Conservation (phyloP, 2,113 vertebrate genomes). For the Brachyhypopomus occidentalis region DNA sequence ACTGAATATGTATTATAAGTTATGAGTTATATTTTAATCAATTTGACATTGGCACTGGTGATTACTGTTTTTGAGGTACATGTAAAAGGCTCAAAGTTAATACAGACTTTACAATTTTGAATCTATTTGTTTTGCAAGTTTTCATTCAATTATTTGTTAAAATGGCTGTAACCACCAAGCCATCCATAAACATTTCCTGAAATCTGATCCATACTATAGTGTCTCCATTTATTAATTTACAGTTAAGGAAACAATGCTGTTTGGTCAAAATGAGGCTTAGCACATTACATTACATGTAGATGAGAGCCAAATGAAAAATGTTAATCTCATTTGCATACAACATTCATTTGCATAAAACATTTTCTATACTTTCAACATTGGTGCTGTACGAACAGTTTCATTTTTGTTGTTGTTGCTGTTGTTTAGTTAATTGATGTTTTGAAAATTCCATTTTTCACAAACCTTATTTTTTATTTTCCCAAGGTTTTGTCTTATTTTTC, state of each 20-base stretch:
- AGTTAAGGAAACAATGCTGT: conserved; percentile 8
- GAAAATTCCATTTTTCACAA: conserved; percentile 38
- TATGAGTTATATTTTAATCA: conserved; percentile 50
- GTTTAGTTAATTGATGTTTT: conserved; percentile 32
- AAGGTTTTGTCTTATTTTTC: conserved; percentile 1
- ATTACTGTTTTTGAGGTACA: conserved; percentile 19
- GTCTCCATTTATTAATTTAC: conserved; percentile 34
- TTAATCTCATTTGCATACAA: conserved; percentile 44
- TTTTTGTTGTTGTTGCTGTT: conserved; percentile 31
- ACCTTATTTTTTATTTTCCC: conserved; percentile 2
- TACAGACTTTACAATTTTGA: neutral
- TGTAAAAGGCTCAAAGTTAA: conserved; percentile 7
- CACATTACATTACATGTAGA: neutral
- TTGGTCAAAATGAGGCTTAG: conserved; percentile 17
- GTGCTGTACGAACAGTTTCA: conserved; percentile 18
- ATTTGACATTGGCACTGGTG: conserved; percentile 30
- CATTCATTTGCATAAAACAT: conserved; percentile 53
- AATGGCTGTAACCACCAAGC: neutral
- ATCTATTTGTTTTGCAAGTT: neutral
- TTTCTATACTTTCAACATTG: conserved; percentile 39
- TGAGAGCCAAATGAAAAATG: conserved; percentile 26
- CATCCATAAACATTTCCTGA: conserved; percentile 10
- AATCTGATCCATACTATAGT: conserved; percentile 18
- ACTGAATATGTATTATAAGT: conserved; percentile 40
- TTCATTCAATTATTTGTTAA: neutral